phyloP scores from a whole-genome alignment of 2,888 invertebrate genomes.

The Rotaria sp. region DNA sequence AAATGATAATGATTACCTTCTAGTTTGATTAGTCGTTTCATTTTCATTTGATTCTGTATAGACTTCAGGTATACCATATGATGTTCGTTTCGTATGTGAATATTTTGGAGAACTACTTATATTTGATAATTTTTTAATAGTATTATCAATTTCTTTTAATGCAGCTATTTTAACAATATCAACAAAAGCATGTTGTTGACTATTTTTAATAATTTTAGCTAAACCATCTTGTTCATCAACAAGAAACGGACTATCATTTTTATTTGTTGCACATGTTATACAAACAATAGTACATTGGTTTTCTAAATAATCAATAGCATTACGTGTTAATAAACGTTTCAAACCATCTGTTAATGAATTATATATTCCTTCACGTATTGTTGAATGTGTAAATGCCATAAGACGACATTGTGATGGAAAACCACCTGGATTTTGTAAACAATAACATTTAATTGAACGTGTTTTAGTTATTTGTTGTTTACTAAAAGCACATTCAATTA shows the following conservation, averaged over 20 bases:
- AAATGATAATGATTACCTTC: neutral
- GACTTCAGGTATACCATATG: too few species aligned
- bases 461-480: neutral
- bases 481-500: conserved; percentile 10
- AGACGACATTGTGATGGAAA: neutral
- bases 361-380: neutral
- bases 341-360: neutral
- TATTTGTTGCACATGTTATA: neutral
- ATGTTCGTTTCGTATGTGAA: neutral
- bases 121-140: neutral
- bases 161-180: neutral
- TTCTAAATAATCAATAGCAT: conserved; percentile 4
- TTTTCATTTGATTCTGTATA: neutral
- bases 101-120: neutral
- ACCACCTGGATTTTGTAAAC: neutral
- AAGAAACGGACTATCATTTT: conserved; percentile 6
- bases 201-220: neutral
- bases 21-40: neutral
- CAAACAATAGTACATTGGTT: neutral
- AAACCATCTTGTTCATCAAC: neutral
- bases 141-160: neutral
- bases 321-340: neutral
- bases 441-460: conserved; percentile 25
- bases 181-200: neutral
- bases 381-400: conserved; percentile 15